A percentile compares a stretch with the other conserved stretches of the same genome.
Evolutionary conservation across 2,888 invertebrate species (phyloP).

Genomic region (Rhimphoctona megacephalus): DNA sequence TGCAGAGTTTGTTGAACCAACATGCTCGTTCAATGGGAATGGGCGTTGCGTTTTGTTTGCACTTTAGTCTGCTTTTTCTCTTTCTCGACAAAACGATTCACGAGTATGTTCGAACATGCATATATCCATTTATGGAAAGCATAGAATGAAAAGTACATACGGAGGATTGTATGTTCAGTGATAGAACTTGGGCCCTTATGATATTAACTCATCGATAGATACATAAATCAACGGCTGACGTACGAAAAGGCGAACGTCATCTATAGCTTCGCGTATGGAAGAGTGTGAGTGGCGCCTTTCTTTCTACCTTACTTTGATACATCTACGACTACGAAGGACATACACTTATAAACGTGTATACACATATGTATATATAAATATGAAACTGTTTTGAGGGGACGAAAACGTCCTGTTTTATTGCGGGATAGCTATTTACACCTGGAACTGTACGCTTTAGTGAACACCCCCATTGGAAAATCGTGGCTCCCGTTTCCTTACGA

Average conservation of each 20-base stretch:
- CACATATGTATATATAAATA: not conserved
- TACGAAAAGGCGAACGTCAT: not conserved
- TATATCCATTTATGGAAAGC: not conserved
- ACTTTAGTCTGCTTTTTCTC: constrained; percentile 54
- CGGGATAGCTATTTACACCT: constrained; percentile 44
- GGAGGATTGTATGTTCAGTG: not conserved
- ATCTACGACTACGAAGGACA: not conserved
- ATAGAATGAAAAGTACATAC: not conserved
- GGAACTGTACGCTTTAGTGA: constrained; percentile 52
- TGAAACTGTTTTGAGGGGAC: not conserved
- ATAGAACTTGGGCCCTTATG: constrained; percentile 1
- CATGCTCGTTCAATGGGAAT: constrained; percentile 46
- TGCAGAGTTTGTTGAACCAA: constrained; percentile 66
- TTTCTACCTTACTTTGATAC: not conserved
- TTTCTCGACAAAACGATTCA: constrained; percentile 37
- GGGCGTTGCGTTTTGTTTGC: constrained; percentile 67
- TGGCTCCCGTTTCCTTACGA: not conserved
- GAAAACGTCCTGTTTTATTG: constrained; percentile 39
- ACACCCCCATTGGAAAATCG: constrained; percentile 18
- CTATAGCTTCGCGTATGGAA: not conserved
- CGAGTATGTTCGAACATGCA: not conserved
- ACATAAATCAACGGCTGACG: constrained; percentile 19
- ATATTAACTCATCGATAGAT: not conserved
- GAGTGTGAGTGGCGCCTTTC: not conserved
- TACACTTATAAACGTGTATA: not conserved